Base-by-base conservation (phyloP, 2,113 vertebrate genomes). In the Sardina pilchardus region DNA sequence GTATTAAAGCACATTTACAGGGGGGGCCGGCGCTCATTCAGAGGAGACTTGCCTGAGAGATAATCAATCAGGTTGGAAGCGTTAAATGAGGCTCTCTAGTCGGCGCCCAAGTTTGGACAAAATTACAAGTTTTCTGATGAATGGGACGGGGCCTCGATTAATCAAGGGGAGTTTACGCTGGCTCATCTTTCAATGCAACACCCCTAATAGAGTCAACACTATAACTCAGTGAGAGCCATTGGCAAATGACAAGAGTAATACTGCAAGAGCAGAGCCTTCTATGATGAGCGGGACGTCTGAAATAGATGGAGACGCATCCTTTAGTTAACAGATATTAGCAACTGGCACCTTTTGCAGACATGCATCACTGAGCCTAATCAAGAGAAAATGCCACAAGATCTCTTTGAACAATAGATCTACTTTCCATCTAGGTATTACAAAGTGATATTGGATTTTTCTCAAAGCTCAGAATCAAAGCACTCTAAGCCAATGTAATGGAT, bases 1-100 rank as follows among this genome's bases (percentile, higher is more conserved):
- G 88, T 92, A 94, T 94, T 93, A 93, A 93, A 93, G 91, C 85
- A 88, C 90, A 89, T 93, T 92, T 91, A 92, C 88, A 30, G 42
- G 88, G 81, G 81, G 92, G 90, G 89, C 88, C 90, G 88, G 90
- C 88, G 83, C 91, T 92, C 88, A 85, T 89, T 93, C 91, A 81
- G 81, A 85, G 87, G 90, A 83, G 87, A 85, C 89, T 85, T 85
- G 87, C 88, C 84, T 86, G 89, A 83, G 84, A 84, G 89, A 88
- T 44, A 88, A 93, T 95, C 91, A 86, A 93, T 95, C 92, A 94
- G 91, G 78, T 82, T 45, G 86, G 75, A 78, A 85, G 87, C 82
- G 34, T 90, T 86, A 85, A 82, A 81, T 86, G 83, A 84, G 83
- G 71, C 87, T 30, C 63, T 89, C 88, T 86, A 85, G 86, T 87